phyloP scores from a whole-genome alignment of 2,113 vertebrate genomes.

The Pachypanchax playfairii region DNA sequence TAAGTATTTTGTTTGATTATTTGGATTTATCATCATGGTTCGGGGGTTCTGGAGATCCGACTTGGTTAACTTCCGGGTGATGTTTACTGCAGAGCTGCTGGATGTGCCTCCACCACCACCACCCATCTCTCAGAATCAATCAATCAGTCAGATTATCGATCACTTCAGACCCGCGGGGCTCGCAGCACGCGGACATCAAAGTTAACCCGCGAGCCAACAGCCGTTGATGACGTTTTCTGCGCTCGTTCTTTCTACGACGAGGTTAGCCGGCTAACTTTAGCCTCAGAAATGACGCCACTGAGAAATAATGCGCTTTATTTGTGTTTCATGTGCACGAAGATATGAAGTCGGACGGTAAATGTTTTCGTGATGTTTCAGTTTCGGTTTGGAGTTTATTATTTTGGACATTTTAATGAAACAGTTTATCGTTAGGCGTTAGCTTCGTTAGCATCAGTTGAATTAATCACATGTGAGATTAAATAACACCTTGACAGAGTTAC shows the following conservation, averaged over 20 bases:
- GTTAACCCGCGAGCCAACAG: constrained; percentile 20
- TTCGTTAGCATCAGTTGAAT: constrained; percentile 10
- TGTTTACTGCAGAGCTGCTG: constrained; percentile 57
- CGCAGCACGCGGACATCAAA: background rate
- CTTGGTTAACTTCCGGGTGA: constrained; percentile 65
- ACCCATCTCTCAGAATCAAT: background rate
- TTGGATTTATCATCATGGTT: no score
- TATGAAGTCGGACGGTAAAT: fast-evolving
- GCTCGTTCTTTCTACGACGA: constrained; percentile 55
- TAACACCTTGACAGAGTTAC: background rate
- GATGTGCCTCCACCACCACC: constrained; percentile 22
- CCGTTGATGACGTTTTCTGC: constrained; percentile 50
- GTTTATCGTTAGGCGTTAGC: constrained; percentile 31
- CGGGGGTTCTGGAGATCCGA: background rate
- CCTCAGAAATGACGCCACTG: background rate
- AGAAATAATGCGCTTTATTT: no score
- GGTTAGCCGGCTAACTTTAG: constrained; percentile 69
- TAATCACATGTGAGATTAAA: background rate
- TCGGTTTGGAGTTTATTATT: background rate
- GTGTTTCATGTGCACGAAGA: background rate
- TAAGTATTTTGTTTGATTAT: no score
- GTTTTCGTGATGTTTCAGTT: fast-evolving
- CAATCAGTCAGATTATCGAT: background rate
- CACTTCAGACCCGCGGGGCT: background rate
- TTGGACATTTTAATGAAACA: constrained; percentile 8